Percentiles rank a stretch among this genome's conserved stretches.
phyloP scores from a whole-genome alignment of 2,888 invertebrate species.

The Brenthis daphne region DNA sequence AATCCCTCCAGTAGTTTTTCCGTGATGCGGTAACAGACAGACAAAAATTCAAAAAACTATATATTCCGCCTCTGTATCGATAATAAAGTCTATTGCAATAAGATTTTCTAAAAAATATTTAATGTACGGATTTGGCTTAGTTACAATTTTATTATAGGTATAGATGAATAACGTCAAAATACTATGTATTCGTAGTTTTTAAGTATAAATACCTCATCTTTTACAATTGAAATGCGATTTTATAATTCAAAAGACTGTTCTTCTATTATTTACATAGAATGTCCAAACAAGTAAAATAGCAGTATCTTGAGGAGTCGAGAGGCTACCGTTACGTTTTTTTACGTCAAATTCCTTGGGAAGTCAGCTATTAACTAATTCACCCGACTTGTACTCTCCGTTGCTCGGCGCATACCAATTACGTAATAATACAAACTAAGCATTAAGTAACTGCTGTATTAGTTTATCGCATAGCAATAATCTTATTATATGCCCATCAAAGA shows the following conservation, averaged over 20 bases:
- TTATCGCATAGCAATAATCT: conserved; percentile 18
- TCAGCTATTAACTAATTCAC: conserved; percentile 21
- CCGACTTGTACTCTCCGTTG: conserved; percentile 13
- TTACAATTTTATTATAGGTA: too few relatives aligned
- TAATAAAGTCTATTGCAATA: too few relatives aligned
- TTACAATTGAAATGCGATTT: too few relatives aligned
- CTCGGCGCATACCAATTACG: conserved; percentile 20
- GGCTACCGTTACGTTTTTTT: conserved; percentile 21
- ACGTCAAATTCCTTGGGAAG: conserved; percentile 16
- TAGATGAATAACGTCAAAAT: too few relatives aligned
- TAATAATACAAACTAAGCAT: conserved; percentile 15
- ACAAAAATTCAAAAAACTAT: too few relatives aligned
- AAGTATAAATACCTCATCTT: too few relatives aligned
- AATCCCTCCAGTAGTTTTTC: too few relatives aligned
- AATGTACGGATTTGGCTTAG: too few relatives aligned
- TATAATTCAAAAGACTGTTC: background rate
- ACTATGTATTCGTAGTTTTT: too few relatives aligned
- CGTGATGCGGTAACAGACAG: too few relatives aligned
- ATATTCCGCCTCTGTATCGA: too few relatives aligned
- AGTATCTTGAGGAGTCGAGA: conserved; percentile 8
- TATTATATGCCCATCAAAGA: conserved; percentile 11
- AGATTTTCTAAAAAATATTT: too few relatives aligned
- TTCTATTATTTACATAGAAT: background rate
- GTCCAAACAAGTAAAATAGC: conserved; percentile 10
- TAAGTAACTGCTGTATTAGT: conserved; percentile 8